These are phyloP conservation scores for Protomyctophum bolini DNA, from an alignment of 2,113 vertebrate species.

Conservation along the genomic window DNA sequence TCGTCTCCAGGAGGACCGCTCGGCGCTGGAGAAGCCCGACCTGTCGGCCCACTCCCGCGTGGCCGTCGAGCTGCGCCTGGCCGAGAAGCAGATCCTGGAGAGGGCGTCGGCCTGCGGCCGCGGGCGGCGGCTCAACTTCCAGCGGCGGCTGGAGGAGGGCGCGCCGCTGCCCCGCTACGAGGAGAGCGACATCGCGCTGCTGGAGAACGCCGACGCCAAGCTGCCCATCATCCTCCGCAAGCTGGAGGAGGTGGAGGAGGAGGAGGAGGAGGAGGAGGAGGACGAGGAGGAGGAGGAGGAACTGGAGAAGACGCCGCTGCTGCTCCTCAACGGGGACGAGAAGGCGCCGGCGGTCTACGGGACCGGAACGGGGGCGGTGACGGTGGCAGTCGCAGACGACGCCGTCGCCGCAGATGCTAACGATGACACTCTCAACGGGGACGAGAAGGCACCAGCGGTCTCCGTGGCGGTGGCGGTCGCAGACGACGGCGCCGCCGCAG, in stretches of 20 bases:
- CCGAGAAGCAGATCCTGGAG: conserved; percentile 95
- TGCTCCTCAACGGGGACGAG: conserved; percentile 81
- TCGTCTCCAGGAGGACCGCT: conserved; percentile 83
- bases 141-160: conserved; percentile 82
- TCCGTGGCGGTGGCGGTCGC: too few relatives aligned
- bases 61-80: conserved; percentile 90
- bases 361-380: conserved; percentile 31
- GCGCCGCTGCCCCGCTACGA: conserved; percentile 84
- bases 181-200: conserved; percentile 86
- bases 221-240: conserved; percentile 88
- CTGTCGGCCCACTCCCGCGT: conserved; percentile 83
- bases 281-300: conserved; percentile 72
- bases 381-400: neutral
- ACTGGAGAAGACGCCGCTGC: conserved; percentile 53
- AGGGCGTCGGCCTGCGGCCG: conserved; percentile 83
- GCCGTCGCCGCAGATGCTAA: conserved; percentile 21
- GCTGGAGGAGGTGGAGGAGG: conserved; percentile 82
- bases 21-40: conserved; percentile 82
- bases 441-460: conserved; percentile 67
- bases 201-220: conserved; percentile 86
- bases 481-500: neutral
- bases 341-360: conserved; percentile 73
- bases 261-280: conserved; percentile 72
- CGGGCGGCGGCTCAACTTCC: conserved; percentile 81
- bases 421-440: conserved; percentile 76